Evolutionary conservation across 2,797 vertebrate species (phyloP).

Genomic region (Alectoris magna): DNA sequence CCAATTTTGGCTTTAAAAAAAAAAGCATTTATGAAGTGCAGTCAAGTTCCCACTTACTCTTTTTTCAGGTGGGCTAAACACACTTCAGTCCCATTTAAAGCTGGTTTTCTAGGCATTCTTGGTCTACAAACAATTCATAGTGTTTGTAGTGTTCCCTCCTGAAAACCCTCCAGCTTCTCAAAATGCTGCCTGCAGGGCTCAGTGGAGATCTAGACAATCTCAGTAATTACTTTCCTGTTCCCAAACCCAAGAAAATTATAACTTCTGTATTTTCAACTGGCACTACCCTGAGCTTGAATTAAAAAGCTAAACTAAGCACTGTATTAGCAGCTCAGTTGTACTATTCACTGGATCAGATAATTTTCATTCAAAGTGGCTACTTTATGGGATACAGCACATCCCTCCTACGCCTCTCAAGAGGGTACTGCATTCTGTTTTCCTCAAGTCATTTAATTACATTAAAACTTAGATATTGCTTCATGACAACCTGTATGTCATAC

Average conservation of each 20-base stretch:
- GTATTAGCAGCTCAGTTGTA: background rate
- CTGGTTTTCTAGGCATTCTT: background rate
- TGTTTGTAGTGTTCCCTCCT: background rate
- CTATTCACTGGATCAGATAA: background rate
- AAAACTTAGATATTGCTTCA: background rate
- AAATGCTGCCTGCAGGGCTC: background rate
- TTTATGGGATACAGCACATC: background rate
- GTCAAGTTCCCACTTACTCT: background rate
- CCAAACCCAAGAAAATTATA: background rate
- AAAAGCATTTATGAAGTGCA: background rate
- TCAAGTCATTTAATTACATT: background rate
- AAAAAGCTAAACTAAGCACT: background rate
- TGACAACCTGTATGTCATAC: background rate
- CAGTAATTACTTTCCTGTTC: background rate
- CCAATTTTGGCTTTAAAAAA: background rate
- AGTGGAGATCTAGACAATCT: background rate
- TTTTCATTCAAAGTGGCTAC: background rate
- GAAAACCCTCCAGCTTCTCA: background rate
- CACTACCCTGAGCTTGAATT: background rate
- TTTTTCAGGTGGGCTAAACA: background rate
- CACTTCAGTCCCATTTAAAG: background rate
- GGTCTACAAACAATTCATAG: background rate
- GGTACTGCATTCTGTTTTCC: background rate
- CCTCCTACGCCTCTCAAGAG: background rate
- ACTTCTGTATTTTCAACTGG: background rate